phyloP scores from a whole-genome alignment of 2,797 vertebrate species.

The Vultur gryphus region DNA sequence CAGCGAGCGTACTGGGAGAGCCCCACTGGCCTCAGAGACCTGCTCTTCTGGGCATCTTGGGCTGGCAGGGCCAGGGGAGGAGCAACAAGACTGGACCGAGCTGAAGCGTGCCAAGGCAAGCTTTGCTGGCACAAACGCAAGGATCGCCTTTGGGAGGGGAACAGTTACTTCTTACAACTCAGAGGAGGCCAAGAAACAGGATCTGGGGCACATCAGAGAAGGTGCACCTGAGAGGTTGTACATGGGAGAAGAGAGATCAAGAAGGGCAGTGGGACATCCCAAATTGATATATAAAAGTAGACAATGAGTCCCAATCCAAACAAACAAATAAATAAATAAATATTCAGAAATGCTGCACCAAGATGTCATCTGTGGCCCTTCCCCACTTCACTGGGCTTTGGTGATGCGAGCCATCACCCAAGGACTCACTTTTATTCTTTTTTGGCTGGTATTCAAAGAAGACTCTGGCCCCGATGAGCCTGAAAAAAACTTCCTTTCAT shows the following conservation, averaged over 20 bases:
- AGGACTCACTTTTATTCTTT: not conserved
- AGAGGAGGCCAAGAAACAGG: not conserved
- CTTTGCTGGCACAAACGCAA: not conserved
- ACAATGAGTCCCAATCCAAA: not conserved
- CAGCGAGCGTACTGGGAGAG: rapidly evolving
- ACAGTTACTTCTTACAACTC: not conserved
- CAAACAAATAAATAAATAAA: not conserved
- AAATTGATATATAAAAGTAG: not conserved
- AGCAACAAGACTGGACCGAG: rapidly evolving
- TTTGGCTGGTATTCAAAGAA: not conserved
- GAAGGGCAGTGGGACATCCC: not conserved
- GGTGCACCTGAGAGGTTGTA: rapidly evolving
- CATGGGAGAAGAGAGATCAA: not conserved
- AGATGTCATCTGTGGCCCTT: not conserved
- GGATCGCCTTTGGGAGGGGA: not conserved
- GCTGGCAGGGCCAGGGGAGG: not conserved
- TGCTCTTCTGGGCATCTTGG: not conserved
- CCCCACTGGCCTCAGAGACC: rapidly evolving
- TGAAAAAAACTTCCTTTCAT: not conserved
- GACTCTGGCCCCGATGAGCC: not conserved
- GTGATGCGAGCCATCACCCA: not conserved
- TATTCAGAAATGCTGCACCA: not conserved
- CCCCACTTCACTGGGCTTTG: not conserved
- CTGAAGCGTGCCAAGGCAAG: not conserved
- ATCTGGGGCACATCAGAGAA: not conserved